A percentile compares a stretch with the other conserved stretches of the same genome.
Evolutionary conservation across 35 echinoderm and acorn worm genomes (phyloP).

Genomic region (Anneissia japonica): DNA sequence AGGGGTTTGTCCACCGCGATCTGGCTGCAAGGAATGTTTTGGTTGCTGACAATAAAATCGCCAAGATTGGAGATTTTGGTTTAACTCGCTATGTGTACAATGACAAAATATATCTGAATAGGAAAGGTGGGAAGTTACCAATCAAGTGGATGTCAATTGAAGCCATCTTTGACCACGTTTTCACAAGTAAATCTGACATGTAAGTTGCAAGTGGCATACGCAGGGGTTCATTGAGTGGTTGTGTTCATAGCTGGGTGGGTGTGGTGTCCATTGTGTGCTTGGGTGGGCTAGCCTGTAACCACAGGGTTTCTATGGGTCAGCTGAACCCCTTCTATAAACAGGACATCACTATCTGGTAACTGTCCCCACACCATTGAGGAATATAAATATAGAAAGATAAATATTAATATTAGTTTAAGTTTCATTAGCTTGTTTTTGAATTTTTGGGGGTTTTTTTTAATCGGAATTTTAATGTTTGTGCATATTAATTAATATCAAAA

Average conservation of each 20-base stretch:
- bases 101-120: conserved; percentile 77
- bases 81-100: conserved; percentile 90
- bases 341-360: neutral
- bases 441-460: too few species aligned
- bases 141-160: conserved; percentile 99
- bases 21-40: conserved; percentile 91
- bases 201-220: conserved; percentile 54
- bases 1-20: conserved; percentile 95
- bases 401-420: too few species aligned
- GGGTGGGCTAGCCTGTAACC: too few species aligned
- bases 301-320: too few species aligned
- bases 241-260: too few species aligned
- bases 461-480: too few species aligned
- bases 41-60: conserved; percentile 67
- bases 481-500: too few species aligned
- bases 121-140: conserved; percentile 76
- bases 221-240: too few species aligned
- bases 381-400: neutral
- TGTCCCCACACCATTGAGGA: neutral
- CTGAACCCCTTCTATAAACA: neutral
- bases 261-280: too few species aligned
- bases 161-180: conserved; percentile 88
- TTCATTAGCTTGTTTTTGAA: too few species aligned
- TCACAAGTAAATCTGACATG: conserved; percentile 83
- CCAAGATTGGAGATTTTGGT: conserved; percentile 99